Base-by-base conservation (phyloP, 1,140 invertebrate genomes). In the Drosophila miranda region DNA sequence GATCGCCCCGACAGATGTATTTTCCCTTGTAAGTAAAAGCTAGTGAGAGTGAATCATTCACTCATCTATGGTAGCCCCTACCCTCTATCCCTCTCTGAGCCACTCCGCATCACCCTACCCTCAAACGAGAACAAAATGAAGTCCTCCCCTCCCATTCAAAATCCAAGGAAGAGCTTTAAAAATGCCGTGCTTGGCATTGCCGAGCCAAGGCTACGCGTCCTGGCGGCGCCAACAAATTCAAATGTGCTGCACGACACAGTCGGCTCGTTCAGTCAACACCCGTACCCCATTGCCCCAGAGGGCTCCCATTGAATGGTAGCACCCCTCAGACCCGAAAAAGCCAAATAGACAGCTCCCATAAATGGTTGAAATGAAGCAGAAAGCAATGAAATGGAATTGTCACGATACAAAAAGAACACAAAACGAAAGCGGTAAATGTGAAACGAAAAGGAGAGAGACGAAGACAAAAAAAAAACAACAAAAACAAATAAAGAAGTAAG, bases 301-400 rank as follows among this genome's bases (percentile, higher is more conserved):
- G 7, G 28, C 28, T 30, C 6, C 28, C 28, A 8, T 30, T 7
- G 7, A 30, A 11, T 34, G 30, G 30, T 3, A 9, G 8, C n/a
- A 6, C 11, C n/a, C 23, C 1, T 8, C 21, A 45, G 42, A 61
- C 34, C 64, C 9, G 4, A 28, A 57, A 56, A 80, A 70, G 77
- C 73, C 81, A 75, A 75, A 75, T 67, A 75, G 71, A 75, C 71
- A 75, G 77, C 81, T 68, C 82, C 78, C 75, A 86, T 81, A 81
- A 87, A 87, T 86, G 81, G 69, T 86, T 75, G 81, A 86, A 86
- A 87, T 77, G 82, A 63, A 87, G 69, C 82, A 86, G 72, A 86
- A 86, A 86, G 73, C 81, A 81, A 87, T 87, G 74, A 87, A 86
- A 87, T 69, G 80, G 83, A 84, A 84, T 78, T 87, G 81, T 84